Evolutionary conservation across 2,113 vertebrate genomes (phyloP).

Genomic region (Pseudopipra pipra): DNA sequence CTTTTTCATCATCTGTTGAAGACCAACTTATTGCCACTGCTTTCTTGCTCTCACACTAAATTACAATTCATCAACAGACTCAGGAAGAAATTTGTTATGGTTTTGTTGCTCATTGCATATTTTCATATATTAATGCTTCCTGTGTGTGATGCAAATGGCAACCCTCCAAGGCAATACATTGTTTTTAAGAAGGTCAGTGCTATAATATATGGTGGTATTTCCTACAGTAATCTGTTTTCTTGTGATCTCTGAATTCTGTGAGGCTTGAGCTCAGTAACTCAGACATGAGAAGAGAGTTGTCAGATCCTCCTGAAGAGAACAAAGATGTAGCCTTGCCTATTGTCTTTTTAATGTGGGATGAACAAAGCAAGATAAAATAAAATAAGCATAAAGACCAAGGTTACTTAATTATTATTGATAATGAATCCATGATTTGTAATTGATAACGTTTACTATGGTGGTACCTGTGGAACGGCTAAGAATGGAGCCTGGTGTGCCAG

Average conservation of each 20-base stretch:
- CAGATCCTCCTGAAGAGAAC: background rate
- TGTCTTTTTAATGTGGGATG: background rate
- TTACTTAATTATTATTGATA: background rate
- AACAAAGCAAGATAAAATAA: background rate
- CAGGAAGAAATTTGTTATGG: constrained; percentile 19
- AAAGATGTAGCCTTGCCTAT: background rate
- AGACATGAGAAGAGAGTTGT: background rate
- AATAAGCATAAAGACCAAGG: background rate
- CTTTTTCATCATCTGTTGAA: background rate
- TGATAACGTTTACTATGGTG: background rate
- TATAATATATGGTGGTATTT: background rate
- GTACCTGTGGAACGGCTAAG: background rate
- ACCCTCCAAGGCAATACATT: constrained; percentile 16
- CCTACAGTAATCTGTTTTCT: background rate
- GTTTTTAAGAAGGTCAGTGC: constrained; percentile 20
- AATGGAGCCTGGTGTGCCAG: background rate
- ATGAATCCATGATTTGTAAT: background rate
- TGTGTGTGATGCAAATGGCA: constrained; percentile 14
- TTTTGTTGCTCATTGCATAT: background rate
- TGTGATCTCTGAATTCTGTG: background rate
- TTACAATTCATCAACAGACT: constrained; percentile 7
- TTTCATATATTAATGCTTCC: constrained; percentile 41
- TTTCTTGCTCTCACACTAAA: background rate
- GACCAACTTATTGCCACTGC: background rate
- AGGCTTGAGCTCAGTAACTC: background rate